Evolutionary conservation across 2,113 vertebrate species (phyloP).

Genomic region (Gobiocypris rarus): DNA sequence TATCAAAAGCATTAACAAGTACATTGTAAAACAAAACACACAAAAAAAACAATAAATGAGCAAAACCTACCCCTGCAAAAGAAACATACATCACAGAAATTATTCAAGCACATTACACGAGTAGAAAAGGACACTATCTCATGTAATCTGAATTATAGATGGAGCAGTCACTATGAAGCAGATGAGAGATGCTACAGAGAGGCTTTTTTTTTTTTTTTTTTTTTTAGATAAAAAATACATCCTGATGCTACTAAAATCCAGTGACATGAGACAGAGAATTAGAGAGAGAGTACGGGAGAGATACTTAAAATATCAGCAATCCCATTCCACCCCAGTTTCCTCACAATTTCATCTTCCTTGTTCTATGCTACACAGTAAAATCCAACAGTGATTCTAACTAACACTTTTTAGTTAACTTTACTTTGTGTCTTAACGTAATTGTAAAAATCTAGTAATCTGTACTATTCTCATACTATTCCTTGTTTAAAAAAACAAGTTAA

Average conservation of each 20-base stretch:
- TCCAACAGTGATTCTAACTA: too few species aligned
- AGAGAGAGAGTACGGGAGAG: too few species aligned
- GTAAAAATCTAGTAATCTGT: too few species aligned
- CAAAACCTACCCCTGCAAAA: neutral
- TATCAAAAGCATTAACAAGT: neutral
- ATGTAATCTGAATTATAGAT: slow-evolving; percentile 24
- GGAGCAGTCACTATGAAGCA: neutral
- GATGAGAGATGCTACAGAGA: slow-evolving; percentile 5
- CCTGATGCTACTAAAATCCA: neutral
- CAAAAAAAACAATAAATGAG: neutral
- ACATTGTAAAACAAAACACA: neutral
- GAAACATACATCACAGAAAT: neutral
- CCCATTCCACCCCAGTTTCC: too few species aligned
- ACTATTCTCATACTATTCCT: too few species aligned
- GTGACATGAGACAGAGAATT: neutral
- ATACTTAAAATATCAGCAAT: too few species aligned
- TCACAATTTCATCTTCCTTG: too few species aligned
- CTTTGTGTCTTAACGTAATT: too few species aligned
- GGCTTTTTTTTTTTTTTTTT: neutral
- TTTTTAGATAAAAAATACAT: neutral
- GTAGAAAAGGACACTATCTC: neutral
- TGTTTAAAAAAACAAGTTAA: too few species aligned
- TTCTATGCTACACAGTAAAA: too few species aligned
- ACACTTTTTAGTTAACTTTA: too few species aligned
- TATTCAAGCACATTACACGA: slow-evolving; percentile 1